Percentiles rank a stretch among this genome's conserved stretches.
Conservation (phyloP, 2,797 vertebrate genomes). For the Apogon hyalosoma region DNA sequence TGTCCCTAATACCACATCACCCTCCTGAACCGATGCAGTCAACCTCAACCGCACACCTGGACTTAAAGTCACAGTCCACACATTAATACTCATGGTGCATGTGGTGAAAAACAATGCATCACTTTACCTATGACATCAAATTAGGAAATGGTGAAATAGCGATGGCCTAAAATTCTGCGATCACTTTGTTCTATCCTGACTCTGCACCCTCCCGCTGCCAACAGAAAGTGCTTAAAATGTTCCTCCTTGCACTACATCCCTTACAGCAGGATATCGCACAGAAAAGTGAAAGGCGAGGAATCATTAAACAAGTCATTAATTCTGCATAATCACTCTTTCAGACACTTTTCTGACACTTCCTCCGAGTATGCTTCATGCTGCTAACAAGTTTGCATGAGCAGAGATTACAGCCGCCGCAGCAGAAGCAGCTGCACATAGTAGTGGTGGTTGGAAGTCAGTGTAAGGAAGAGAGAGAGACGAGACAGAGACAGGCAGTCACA, state of each 20-base stretch:
- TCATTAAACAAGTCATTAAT: slow-evolving; percentile 78
- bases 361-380: slow-evolving; percentile 46
- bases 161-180: slow-evolving; percentile 14
- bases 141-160: slow-evolving; percentile 42
- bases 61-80: slow-evolving; percentile 51
- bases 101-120: slow-evolving; percentile 37
- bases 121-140: slow-evolving; percentile 45
- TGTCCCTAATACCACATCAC: slow-evolving; percentile 48
- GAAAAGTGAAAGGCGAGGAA: slow-evolving; percentile 59
- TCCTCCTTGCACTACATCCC: slow-evolving; percentile 51
- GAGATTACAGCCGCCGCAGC: slow-evolving; percentile 34
- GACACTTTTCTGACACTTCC: slow-evolving; percentile 78
- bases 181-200: slow-evolving; percentile 38
- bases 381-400: slow-evolving; percentile 56
- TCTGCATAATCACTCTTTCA: slow-evolving; percentile 75
- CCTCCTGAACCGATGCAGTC: slow-evolving; percentile 36
- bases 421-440: slow-evolving; percentile 36
- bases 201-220: slow-evolving; percentile 23
- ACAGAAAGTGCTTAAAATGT: slow-evolving; percentile 35
- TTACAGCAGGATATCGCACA: slow-evolving; percentile 68
- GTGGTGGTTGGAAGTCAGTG: slow-evolving; percentile 28
- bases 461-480: slow-evolving; percentile 31
- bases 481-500: slow-evolving; percentile 51
- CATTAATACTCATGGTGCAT: slow-evolving; percentile 42
- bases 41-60: slow-evolving; percentile 39